A percentile compares a stretch with the other conserved stretches of the same genome.
phyloP scores from a whole-genome alignment of 1,140 invertebrate species.

The Zeugodacus cucurbitae region DNA sequence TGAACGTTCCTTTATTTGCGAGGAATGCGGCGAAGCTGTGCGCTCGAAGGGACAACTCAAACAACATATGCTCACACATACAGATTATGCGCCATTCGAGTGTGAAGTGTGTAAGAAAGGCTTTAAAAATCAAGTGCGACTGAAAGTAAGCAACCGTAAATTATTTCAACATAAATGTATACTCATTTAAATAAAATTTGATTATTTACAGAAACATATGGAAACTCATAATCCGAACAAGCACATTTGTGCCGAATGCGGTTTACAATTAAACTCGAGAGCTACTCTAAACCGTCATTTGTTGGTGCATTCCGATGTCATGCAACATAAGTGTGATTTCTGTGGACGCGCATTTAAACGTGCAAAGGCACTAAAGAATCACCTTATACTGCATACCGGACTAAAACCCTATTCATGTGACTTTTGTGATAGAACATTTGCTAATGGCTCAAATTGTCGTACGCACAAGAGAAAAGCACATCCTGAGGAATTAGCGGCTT shows the following conservation, averaged over 20 bases:
- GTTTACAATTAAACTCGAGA: slow-evolving; percentile 67
- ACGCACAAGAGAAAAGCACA: slow-evolving; percentile 65
- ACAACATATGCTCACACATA: slow-evolving; percentile 67
- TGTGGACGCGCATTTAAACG: slow-evolving; percentile 51
- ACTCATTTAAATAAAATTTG: too few relatives aligned
- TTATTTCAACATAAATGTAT: not conserved
- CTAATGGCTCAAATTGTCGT: slow-evolving; percentile 65
- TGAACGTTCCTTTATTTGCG: slow-evolving; percentile 67
- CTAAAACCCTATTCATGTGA: slow-evolving; percentile 63
- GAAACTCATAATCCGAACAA: slow-evolving; percentile 68
- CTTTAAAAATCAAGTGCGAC: slow-evolving; percentile 56
- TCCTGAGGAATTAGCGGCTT: slow-evolving; percentile 58
- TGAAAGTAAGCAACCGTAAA: slow-evolving; percentile 47
- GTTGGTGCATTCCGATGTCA: slow-evolving; percentile 67
- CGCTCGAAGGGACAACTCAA: slow-evolving; percentile 66
- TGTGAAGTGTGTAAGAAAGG: slow-evolving; percentile 67
- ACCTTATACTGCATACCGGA: slow-evolving; percentile 61
- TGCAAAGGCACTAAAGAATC: slow-evolving; percentile 58
- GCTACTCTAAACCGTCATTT: slow-evolving; percentile 67
- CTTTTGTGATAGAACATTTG: slow-evolving; percentile 65
- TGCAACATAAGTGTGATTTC: slow-evolving; percentile 64
- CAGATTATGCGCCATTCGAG: slow-evolving; percentile 66
- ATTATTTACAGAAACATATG: slow-evolving; percentile 50
- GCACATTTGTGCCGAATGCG: slow-evolving; percentile 67
- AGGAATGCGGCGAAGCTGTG: slow-evolving; percentile 66